phyloP scores from a whole-genome alignment of 2,888 invertebrate genomes.

The Fragum whitleyi region DNA sequence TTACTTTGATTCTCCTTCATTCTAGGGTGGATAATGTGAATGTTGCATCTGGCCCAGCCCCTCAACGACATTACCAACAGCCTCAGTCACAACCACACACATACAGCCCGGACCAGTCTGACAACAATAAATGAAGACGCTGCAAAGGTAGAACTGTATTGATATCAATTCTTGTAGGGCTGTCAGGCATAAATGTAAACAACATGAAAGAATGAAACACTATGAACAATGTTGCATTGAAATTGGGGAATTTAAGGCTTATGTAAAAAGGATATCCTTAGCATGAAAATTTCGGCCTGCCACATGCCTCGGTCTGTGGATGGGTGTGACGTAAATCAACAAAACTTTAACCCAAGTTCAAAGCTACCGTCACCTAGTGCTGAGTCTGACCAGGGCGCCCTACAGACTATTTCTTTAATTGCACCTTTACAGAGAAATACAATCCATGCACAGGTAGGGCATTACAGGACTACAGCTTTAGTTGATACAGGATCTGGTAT shows the following conservation, averaged over 20 bases:
- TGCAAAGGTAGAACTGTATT: slow-evolving; percentile 12
- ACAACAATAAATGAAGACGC: background rate
- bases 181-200: background rate
- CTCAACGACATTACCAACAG: no score
- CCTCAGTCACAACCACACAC: background rate
- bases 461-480: background rate
- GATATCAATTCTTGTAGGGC: no score
- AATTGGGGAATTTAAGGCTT: no score
- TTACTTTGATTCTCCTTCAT: background rate
- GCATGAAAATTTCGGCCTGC: slow-evolving; percentile 37
- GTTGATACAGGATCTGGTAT: no score
- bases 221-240: no score
- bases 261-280: background rate
- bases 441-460: background rate
- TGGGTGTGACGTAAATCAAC: slow-evolving; percentile 11
- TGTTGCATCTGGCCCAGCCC: background rate
- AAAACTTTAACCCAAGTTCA: background rate
- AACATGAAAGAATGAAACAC: slow-evolving; percentile 8
- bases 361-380: no score
- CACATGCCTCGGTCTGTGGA: slow-evolving; percentile 14
- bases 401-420: slow-evolving; percentile 15
- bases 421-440: slow-evolving; percentile 26
- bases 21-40: background rate
- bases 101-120: background rate
- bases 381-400: background rate